Conservation (phyloP, 2,888 invertebrate species). For the Aphrophora alni region DNA sequence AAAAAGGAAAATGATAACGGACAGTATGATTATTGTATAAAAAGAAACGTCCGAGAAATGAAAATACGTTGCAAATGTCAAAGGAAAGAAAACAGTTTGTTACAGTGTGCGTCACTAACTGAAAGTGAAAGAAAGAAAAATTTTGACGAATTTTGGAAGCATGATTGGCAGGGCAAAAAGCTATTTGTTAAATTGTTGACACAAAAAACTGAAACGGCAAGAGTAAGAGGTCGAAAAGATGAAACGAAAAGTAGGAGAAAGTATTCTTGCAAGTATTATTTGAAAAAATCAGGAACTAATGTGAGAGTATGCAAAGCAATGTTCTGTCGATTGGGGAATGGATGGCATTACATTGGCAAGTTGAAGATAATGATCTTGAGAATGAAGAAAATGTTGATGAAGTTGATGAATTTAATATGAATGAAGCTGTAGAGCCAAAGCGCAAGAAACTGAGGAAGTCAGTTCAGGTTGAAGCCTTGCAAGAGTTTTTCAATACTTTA, state of each 20-base stretch:
- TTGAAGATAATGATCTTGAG: neutral
- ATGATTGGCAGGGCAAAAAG: too few species aligned
- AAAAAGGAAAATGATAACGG: too few species aligned
- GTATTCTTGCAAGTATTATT: constrained; percentile 18
- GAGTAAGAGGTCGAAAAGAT: constrained; percentile 19
- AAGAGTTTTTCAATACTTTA: constrained; percentile 16
- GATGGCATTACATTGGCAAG: constrained; percentile 7
- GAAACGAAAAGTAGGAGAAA: constrained; percentile 12
- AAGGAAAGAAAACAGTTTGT: constrained; percentile 10
- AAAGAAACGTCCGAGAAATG: neutral
- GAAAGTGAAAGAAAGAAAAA: constrained; percentile 32
- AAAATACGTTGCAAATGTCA: neutral
- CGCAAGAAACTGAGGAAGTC: constrained; percentile 6
- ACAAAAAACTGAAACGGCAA: constrained; percentile 15
- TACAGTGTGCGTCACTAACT: neutral
- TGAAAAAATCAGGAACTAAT: neutral
- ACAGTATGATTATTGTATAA: too few species aligned
- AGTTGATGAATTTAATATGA: neutral
- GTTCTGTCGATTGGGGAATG: constrained; percentile 17
- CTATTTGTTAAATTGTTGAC: too few species aligned
- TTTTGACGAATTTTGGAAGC: neutral
- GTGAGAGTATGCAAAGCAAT: constrained; percentile 22
- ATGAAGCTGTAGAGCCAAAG: neutral
- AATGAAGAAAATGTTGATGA: neutral
- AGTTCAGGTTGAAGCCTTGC: neutral